A percentile compares a stretch with the other conserved stretches of the same genome.
phyloP scores from a whole-genome alignment of 2,888 invertebrate genomes.

The Lumbricus terrestris region DNA sequence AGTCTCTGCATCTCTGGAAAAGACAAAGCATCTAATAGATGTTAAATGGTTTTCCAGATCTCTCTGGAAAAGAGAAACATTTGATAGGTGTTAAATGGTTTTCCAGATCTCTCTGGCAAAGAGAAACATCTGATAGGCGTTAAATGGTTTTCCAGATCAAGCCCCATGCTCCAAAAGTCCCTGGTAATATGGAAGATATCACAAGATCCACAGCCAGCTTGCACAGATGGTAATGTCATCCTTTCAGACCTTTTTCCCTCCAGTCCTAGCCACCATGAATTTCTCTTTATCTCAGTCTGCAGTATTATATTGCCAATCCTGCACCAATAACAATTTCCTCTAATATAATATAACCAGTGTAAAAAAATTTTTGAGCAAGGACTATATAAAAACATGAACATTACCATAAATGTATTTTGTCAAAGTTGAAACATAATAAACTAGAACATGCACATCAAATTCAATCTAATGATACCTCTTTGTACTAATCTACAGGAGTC shows the following conservation, averaged over 20 bases:
- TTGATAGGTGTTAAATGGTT: background rate
- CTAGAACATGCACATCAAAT: background rate
- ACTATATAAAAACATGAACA: too few species aligned
- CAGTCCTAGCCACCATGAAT: background rate
- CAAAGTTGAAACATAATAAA: background rate
- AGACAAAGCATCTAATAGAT: background rate
- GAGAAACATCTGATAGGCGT: background rate
- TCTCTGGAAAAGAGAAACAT: background rate
- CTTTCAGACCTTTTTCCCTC: background rate
- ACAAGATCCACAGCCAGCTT: background rate
- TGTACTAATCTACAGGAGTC: background rate
- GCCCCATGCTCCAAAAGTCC: background rate
- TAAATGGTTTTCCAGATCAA: background rate
- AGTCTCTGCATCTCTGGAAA: conserved; percentile 4
- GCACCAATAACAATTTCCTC: too few species aligned
- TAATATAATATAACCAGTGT: too few species aligned
- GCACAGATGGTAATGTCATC: background rate
- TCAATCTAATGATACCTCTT: background rate
- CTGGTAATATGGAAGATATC: background rate
- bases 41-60: background rate
- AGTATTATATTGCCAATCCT: too few species aligned
- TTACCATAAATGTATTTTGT: too few species aligned
- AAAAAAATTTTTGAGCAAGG: too few species aligned
- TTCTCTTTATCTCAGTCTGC: background rate
- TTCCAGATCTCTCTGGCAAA: background rate